These are phyloP conservation scores for Torymus auratus DNA, from an alignment of 2,888 invertebrate species.

Conservation along the genomic window DNA sequence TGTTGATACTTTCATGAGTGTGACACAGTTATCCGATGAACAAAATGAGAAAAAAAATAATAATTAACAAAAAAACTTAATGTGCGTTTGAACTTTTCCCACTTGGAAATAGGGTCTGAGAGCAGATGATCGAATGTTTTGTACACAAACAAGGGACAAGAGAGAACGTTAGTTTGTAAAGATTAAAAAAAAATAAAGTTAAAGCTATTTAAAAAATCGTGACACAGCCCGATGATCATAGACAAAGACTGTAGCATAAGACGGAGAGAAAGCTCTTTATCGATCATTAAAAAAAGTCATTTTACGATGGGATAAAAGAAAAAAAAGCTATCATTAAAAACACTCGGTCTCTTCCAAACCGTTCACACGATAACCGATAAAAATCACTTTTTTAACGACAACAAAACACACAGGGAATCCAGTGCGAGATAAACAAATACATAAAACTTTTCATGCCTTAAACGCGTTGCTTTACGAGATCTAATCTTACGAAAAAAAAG, in stretches of 20 bases:
- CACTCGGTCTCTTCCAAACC: slow-evolving; percentile 68
- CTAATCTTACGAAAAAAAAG: background rate
- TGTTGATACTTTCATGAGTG: slow-evolving; percentile 63
- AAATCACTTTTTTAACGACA: slow-evolving; percentile 42
- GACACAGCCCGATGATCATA: slow-evolving; percentile 63
- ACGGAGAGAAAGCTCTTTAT: slow-evolving; percentile 68
- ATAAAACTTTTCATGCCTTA: background rate
- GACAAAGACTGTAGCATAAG: slow-evolving; percentile 74
- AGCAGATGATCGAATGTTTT: slow-evolving; percentile 66
- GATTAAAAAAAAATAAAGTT: slow-evolving; percentile 48
- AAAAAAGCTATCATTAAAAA: slow-evolving; percentile 59
- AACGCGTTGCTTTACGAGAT: background rate
- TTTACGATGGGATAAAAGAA: slow-evolving; percentile 54
- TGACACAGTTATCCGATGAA: slow-evolving; percentile 60
- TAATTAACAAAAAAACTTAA: slow-evolving; percentile 38
- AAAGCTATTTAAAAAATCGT: slow-evolving; percentile 46
- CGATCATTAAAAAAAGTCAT: slow-evolving; percentile 64
- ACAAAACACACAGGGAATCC: slow-evolving; percentile 21
- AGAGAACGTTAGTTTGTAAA: slow-evolving; percentile 57
- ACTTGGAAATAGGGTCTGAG: slow-evolving; percentile 58
- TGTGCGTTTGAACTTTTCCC: slow-evolving; percentile 62
- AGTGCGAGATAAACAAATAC: slow-evolving; percentile 2
- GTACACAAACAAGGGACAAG: slow-evolving; percentile 55
- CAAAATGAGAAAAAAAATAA: slow-evolving; percentile 5
- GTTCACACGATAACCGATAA: slow-evolving; percentile 56